Evolutionary conservation across 1,140 invertebrate genomes (phyloP), one percentile per base, ranked within the genome.

Genomic region (Trachymyrmex septentrionalis): DNA sequence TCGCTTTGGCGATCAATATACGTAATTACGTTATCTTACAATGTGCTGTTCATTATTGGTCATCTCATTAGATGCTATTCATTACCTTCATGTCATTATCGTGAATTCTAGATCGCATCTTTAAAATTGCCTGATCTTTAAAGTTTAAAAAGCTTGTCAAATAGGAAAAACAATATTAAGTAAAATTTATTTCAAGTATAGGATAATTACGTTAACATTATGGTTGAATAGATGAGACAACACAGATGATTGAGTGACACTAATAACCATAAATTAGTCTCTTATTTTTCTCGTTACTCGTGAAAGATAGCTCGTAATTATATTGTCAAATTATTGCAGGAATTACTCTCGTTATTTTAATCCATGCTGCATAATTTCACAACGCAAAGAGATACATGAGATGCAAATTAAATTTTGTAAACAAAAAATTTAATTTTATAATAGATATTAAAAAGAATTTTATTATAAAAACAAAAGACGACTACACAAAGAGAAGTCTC

Each of bases 21-120:
- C 73, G 9, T 50, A 88, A 89, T 89, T 88, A 72, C 48, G 81
- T 88, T 89, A 86, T 86, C 82, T 88, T 88, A 76, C 76, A 55
- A 63, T 63, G 81, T 57, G 75, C 50, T 30, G 81, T 21, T 57
- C 50, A 10, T 38, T 10, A 71, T 81, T 88, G 34, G 24, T 10
- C 3, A 16, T 50, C n/a, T 55, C 34, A 27, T 77, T 77, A 77
- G 34, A 44, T 21, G 63, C 48, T 5, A 69, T 80, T 67, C n/a
- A 53, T 67, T 80, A 80, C 27, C 48, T 48, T 38, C 44, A 16
- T 64, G 59, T 50, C 38, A 21, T 3, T 24, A 44, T 38, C n/a
- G n/a, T 24, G 55, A 63, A 63, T 61, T 9, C n/a, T 64, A 34
- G 24, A 48, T 48, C 24, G 10, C 24, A 19, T 21, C 34, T 44